A percentile compares a stretch with the other conserved stretches of the same genome.
phyloP scores from a whole-genome alignment of 2,113 vertebrate genomes.

The Pavo muticus region DNA sequence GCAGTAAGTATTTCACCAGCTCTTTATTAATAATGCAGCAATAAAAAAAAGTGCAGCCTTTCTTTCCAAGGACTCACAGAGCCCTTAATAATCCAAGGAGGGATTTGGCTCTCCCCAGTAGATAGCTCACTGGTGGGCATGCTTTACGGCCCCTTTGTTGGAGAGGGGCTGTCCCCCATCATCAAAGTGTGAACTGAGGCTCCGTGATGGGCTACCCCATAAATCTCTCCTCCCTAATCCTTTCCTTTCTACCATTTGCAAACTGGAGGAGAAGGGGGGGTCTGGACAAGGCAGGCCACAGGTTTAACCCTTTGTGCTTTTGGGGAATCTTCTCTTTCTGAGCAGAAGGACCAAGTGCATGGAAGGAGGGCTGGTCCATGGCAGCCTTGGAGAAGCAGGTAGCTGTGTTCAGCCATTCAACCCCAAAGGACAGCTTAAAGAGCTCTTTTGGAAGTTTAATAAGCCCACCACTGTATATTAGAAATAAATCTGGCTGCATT shows the following conservation, averaged over 20 bases:
- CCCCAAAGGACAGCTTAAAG: neutral
- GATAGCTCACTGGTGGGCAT: conserved; percentile 23
- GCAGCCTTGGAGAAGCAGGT: neutral
- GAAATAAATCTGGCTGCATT: conserved; percentile 37
- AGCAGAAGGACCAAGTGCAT: neutral
- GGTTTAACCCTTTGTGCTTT: conserved; percentile 41
- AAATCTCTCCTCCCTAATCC: conserved; percentile 62
- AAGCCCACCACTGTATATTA: neutral
- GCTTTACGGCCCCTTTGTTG: conserved; percentile 45
- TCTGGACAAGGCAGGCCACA: neutral
- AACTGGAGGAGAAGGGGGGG: neutral
- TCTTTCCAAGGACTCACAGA: neutral
- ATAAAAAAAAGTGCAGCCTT: conserved; percentile 43
- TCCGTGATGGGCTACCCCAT: conserved; percentile 32
- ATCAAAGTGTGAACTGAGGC: conserved; percentile 33
- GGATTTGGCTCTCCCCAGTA: conserved; percentile 41
- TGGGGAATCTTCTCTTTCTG: neutral
- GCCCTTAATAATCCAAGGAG: conserved; percentile 39
- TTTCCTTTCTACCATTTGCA: conserved; percentile 30
- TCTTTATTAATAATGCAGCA: conserved; percentile 55
- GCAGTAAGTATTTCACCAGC: conserved; percentile 46
- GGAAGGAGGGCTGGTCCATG: neutral
- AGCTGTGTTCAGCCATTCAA: neutral
- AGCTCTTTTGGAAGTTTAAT: neutral
- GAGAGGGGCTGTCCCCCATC: neutral